Evolutionary conservation across 2,888 invertebrate genomes (phyloP).

Genomic region (Troides aeacus): DNA sequence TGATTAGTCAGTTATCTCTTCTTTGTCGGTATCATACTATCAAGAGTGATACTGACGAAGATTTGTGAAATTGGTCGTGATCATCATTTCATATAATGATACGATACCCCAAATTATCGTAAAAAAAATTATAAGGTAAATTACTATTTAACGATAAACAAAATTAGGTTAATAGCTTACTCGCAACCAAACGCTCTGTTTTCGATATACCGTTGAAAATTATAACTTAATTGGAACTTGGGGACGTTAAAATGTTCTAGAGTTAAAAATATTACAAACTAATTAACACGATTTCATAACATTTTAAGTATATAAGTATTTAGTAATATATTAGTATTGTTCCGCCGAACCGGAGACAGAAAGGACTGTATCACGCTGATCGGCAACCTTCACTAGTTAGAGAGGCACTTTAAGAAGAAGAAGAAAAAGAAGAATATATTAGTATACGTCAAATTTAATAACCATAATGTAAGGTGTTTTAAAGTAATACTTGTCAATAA

Average conservation of each 20-base stretch:
- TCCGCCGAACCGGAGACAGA: too few relatives aligned
- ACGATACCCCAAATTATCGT: not conserved
- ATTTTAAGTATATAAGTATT: not conserved
- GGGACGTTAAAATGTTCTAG: too few relatives aligned
- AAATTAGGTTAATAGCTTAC: constrained; percentile 27
- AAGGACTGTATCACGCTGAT: too few relatives aligned
- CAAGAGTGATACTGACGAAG: too few relatives aligned
- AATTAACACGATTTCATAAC: not conserved
- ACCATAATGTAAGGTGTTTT: not conserved
- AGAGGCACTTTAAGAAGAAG: too few relatives aligned
- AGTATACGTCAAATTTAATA: not conserved
- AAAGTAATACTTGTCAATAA: not conserved
- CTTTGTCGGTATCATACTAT: too few relatives aligned
- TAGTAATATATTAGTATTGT: not conserved
- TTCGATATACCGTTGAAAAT: constrained; percentile 17
- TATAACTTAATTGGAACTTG: constrained; percentile 22
- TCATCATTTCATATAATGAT: not conserved
- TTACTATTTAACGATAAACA: constrained; percentile 10
- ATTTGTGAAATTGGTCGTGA: too few relatives aligned
- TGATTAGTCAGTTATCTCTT: too few relatives aligned
- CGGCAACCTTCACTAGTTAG: too few relatives aligned
- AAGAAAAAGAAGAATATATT: not conserved
- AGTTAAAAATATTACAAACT: too few relatives aligned
- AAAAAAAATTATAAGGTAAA: constrained; percentile 5
- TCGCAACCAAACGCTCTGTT: constrained; percentile 7